Evolutionary conservation across 2,888 invertebrate species (phyloP).

Genomic region (Chrysodeixis includens): DNA sequence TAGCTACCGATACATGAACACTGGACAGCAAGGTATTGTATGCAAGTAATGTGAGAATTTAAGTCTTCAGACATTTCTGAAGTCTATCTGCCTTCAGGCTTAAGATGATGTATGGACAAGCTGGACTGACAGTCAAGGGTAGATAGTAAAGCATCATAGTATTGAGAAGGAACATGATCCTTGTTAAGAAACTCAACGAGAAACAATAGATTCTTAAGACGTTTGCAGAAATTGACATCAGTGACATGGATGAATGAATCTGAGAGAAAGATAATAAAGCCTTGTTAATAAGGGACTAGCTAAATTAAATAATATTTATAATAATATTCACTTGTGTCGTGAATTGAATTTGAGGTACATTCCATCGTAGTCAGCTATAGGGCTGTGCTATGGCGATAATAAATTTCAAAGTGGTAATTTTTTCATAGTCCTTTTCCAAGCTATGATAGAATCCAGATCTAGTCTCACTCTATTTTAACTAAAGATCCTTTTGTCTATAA

Average conservation of each 20-base stretch:
- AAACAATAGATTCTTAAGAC: no score
- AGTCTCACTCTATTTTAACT: no score
- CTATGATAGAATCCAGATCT: not conserved
- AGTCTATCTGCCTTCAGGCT: not conserved
- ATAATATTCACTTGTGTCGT: constrained; percentile 47
- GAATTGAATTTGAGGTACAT: constrained; percentile 53
- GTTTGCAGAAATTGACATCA: no score
- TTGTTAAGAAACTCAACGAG: no score
- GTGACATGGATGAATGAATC: no score
- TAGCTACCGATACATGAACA: not conserved
- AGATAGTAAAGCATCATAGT: no score
- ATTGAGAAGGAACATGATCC: no score
- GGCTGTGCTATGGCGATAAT: constrained; percentile 22
- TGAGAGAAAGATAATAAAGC: constrained; percentile 4
- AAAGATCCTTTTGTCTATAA: no score
- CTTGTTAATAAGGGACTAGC: constrained; percentile 18
- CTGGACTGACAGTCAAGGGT: not conserved
- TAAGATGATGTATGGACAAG: not conserved
- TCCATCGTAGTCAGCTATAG: constrained; percentile 27
- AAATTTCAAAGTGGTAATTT: not conserved
- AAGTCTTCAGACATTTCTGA: not conserved
- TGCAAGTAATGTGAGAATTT: not conserved
- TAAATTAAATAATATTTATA: constrained; percentile 49
- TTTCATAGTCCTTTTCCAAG: no score
- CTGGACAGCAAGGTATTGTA: not conserved